Percentiles rank a stretch among this genome's conserved stretches.
These are phyloP conservation scores for Tethya wilhelma DNA, from an alignment of 37 sponge, comb jelly and placozoan genomes.

Conservation along the genomic window DNA sequence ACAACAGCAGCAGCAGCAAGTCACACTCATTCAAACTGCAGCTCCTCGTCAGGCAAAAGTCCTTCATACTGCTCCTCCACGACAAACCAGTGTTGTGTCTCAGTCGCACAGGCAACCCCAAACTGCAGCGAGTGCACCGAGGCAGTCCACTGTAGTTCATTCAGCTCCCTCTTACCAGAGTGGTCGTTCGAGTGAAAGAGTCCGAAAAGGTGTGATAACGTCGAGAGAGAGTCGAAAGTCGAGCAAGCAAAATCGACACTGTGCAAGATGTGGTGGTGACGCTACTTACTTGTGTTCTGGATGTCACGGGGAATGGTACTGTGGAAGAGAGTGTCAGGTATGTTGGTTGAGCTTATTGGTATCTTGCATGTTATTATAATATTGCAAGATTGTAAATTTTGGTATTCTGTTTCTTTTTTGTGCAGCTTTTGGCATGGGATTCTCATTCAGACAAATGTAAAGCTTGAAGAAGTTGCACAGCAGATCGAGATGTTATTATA, in stretches of 20 bases:
- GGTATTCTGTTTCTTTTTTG: background rate
- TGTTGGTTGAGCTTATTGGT: background rate
- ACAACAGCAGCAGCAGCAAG: background rate
- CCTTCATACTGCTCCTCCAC: background rate
- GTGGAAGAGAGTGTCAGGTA: conserved; percentile 88
- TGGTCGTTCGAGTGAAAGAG: background rate
- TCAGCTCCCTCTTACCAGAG: too few relatives aligned
- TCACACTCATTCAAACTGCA: background rate
- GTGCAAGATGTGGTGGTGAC: conserved; percentile 64
- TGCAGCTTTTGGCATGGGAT: conserved; percentile 61
- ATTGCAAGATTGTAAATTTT: background rate
- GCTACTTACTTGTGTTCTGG: conserved; percentile 91
- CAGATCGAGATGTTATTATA: too few relatives aligned
- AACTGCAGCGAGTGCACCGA: background rate
- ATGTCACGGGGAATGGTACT: conserved; percentile 87
- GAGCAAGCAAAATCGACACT: conserved; percentile 7
- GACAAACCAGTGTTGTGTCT: too few relatives aligned
- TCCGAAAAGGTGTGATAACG: background rate
- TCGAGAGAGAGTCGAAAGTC: background rate
- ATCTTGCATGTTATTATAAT: background rate
- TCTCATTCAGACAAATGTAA: conserved; percentile 46
- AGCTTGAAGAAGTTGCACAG: conserved; percentile 12
- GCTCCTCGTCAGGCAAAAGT: background rate
- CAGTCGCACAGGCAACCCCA: background rate
- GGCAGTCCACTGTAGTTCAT: background rate